phyloP scores from a whole-genome alignment of 2,797 vertebrate species.

The Thripadectes ignobilis region DNA sequence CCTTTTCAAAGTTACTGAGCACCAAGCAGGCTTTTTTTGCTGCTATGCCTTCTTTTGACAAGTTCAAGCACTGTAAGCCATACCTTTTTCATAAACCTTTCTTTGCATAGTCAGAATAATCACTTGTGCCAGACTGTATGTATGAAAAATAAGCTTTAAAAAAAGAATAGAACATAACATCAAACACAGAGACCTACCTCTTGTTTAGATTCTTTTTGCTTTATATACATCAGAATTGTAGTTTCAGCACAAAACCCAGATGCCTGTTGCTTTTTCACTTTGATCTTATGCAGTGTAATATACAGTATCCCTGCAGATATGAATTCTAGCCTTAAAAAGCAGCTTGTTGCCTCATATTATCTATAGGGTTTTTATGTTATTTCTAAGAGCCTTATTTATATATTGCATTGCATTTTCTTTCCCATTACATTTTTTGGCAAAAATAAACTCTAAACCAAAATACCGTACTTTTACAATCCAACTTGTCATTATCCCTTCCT shows the following conservation, averaged over 20 bases:
- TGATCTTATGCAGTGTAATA: background rate
- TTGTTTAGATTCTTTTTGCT: background rate
- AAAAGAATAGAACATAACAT: background rate
- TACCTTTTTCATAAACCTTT: background rate
- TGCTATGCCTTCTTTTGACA: background rate
- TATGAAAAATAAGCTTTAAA: background rate
- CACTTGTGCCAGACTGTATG: background rate
- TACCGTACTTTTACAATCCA: background rate
- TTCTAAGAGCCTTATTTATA: background rate
- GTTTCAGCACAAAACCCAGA: background rate
- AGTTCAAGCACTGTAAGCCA: background rate
- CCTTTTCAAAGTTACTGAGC: slow-evolving; percentile 34
- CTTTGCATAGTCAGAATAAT: slow-evolving; percentile 6
- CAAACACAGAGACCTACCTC: background rate
- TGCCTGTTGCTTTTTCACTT: background rate
- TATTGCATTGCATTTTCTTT: background rate
- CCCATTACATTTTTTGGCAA: background rate
- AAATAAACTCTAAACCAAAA: background rate
- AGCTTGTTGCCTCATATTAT: background rate
- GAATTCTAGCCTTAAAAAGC: background rate
- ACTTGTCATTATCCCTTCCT: background rate
- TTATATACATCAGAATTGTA: background rate
- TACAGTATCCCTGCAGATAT: background rate
- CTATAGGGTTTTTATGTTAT: background rate
- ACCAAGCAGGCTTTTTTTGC: slow-evolving; percentile 14